phyloP scores from a whole-genome alignment of 2,113 vertebrate genomes.

The Monopterus albus region DNA sequence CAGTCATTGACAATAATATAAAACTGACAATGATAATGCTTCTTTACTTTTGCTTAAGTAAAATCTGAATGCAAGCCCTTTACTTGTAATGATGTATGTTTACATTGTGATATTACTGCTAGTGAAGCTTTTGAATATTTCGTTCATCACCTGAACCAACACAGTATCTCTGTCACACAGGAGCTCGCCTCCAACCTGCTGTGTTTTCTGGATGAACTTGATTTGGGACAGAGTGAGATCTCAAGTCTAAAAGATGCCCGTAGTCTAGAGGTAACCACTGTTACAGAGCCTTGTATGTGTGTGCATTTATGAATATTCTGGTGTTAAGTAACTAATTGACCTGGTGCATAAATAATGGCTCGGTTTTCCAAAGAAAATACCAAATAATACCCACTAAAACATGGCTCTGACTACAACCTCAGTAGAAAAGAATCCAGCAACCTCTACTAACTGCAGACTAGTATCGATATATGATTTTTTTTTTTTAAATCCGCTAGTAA shows the following conservation, averaged over 20 bases:
- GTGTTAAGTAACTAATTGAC: too few species aligned
- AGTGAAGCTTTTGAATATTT: neutral
- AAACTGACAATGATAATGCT: too few species aligned
- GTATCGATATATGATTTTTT: neutral
- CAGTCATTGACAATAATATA: too few species aligned
- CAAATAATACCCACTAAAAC: neutral
- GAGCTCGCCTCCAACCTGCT: constrained; percentile 45
- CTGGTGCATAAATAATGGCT: too few species aligned
- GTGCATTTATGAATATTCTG: neutral
- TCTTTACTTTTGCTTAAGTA: neutral
- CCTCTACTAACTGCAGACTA: neutral
- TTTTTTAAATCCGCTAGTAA: too few species aligned
- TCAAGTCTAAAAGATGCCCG: constrained; percentile 78
- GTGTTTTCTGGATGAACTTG: constrained; percentile 80
- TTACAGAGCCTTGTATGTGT: neutral
- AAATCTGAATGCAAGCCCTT: neutral
- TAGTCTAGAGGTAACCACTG: constrained; percentile 84
- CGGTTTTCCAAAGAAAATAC: neutral
- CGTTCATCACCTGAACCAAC: neutral
- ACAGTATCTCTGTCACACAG: constrained; percentile 9
- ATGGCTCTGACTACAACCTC: too few species aligned
- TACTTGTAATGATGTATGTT: neutral
- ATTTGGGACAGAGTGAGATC: constrained; percentile 74
- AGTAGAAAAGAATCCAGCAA: too few species aligned
- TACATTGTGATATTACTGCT: neutral